Base-by-base conservation (phyloP, 2,888 invertebrate species). In the Keiferia lycopersicella region DNA sequence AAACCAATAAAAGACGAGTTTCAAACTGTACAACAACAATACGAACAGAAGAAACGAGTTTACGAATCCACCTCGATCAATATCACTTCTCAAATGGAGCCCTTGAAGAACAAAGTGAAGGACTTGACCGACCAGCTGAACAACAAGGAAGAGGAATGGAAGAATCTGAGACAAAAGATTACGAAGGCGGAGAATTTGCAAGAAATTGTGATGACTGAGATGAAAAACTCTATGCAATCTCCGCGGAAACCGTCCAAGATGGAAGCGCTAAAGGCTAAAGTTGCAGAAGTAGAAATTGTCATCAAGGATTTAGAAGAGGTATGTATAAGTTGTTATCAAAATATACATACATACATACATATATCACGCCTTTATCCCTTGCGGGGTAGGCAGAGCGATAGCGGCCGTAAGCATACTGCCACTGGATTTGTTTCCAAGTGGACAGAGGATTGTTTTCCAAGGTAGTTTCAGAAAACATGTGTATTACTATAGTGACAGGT, bases 1-100 rank as follows among this genome's bases (percentile, higher is more conserved):
- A 93, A 95, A 74, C 94, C 94, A 1, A 83, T 95, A 62, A 92
- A 96, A 70, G 93, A 95, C 69, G 93, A 94, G 73, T 93, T 92
- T 60, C 93, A 95, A 87, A 92, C 94, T 66, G 77, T 95, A 45
- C 93, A 94, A 69, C 93, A 93, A 72, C 94, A 94, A 71, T 94
- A 94, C 79, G 95, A 96, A 71, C 93, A 94, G 73, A 94, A 94
- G 84, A 95, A 95, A 81, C 80, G 92, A 68, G 82, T 93, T 26
- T 95, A 95, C 78, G 95, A 96, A 79, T 93, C 94, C 3, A 93
- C 94, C 63, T 92, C 94, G 30, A 91, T 91, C 71, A 92, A 92
- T 73, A 88, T 92, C 69, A 87, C 89, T 14, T 91, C 92, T 1
- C 92, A 93, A 82, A 88, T 93, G 86, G 93, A 93, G 67, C 93